Conservation (phyloP, 2,888 invertebrate genomes). For the Drosophila robusta region DNA sequence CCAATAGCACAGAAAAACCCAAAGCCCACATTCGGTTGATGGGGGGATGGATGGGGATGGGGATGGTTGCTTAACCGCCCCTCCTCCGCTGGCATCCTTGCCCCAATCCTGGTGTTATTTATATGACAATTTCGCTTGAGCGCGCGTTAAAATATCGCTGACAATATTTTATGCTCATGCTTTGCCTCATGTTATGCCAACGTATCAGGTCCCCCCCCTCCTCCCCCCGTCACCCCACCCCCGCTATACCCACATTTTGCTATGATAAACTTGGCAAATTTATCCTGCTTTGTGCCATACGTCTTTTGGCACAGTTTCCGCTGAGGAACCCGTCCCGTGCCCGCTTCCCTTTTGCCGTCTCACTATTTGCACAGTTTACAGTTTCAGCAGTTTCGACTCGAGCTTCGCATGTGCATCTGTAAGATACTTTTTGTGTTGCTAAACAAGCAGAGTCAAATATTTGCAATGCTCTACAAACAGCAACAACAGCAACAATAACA, state of each 20-base stretch:
- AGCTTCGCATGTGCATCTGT: constrained; percentile 57
- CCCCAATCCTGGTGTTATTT: constrained; percentile 65
- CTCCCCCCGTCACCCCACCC: background rate
- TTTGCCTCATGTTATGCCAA: constrained; percentile 79
- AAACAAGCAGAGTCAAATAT: constrained; percentile 68
- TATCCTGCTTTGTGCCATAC: constrained; percentile 80
- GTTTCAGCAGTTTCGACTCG: constrained; percentile 51
- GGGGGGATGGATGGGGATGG: background rate
- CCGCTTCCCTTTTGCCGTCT: constrained; percentile 3
- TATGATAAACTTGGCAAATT: constrained; percentile 81
- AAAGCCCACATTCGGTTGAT: constrained; percentile 43
- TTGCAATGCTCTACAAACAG: constrained; percentile 64
- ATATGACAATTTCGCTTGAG: constrained; percentile 81
- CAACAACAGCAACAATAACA: constrained; percentile 39
- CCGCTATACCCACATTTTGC: constrained; percentile 34
- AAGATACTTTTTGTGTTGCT: constrained; percentile 68
- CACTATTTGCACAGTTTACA: constrained; percentile 76
- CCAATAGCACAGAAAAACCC: constrained; percentile 60
- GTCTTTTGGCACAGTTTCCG: constrained; percentile 78
- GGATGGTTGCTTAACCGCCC: background rate
- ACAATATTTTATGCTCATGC: constrained; percentile 79
- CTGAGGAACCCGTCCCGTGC: constrained; percentile 17
- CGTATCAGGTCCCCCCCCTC: constrained; percentile 35
- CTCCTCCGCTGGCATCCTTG: background rate
- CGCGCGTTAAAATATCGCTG: constrained; percentile 80